Evolutionary conservation across 92 coral and sea anemone genomes (phyloP), one percentile per base, ranked within the genome.

Genomic region (Virgularia gustaviana): DNA sequence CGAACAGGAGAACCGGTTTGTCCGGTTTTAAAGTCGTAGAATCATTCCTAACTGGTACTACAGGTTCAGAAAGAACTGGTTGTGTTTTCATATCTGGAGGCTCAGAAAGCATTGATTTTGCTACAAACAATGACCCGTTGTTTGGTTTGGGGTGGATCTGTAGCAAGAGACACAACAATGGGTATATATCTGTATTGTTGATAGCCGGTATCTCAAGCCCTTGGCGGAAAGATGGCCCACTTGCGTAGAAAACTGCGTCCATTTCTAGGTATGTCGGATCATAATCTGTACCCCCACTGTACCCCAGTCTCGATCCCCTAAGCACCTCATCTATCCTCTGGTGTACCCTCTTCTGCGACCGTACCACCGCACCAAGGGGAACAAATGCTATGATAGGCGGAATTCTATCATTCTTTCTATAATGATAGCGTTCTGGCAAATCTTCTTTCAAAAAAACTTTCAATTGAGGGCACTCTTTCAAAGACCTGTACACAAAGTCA

Each of bases 151-250:
- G 89, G 0, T 49, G 49, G 37, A 88, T 56, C 4, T 88, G 88
- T 23, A 91, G 57, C 25, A 91, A 16, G 38, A 75, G 81, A 31
- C 95, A 88, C 70, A 91, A 37, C 60, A 91, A 31, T 13, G 82
- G 74, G 61, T 91, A 91, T 57, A 91, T 44, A 42, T 85, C 85
- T 3, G 85, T 86, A 34, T 83, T 88, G 12, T 79, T 83, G 77
- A 91, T 86, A 37, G 91, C 86, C 53, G 60, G 47, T 20, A 82
- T 72, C 3, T 49, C 57, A 42, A 60, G 83, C 37, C 83, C 81
- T 9, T 39, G 34, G 22, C 83, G 61, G 56, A 91, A 91, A 29
- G 90, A 90, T 0, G 95, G 95, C 22, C 97, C 97, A 72, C 87
- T 85, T 61, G 78, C 97, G 24, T 86, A 71, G 45, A 91, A 88